A percentile compares a stretch with the other conserved stretches of the same genome.
phyloP scores from a whole-genome alignment of 2,797 vertebrate species.

The Remorina albescens region DNA sequence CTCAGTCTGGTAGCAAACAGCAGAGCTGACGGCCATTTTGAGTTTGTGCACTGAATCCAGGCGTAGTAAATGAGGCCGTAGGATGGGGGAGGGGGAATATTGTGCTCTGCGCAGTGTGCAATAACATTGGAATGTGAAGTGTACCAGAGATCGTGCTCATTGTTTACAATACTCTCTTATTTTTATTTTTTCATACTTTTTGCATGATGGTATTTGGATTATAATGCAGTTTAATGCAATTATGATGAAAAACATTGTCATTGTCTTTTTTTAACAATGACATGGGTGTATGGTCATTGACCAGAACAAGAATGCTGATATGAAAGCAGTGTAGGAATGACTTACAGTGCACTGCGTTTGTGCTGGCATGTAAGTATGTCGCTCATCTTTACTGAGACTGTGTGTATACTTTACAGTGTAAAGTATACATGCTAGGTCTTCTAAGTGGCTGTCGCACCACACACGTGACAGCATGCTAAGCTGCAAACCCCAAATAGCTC shows the following conservation, averaged over 20 bases:
- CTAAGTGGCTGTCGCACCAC: conserved; percentile 8
- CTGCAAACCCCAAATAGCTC: conserved; percentile 30
- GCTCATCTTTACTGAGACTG: too few relatives aligned
- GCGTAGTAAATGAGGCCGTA: conserved; percentile 66
- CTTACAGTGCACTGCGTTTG: conserved; percentile 25
- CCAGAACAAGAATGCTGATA: conserved; percentile 29
- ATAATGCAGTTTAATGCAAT: conserved; percentile 4
- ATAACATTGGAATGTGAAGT: conserved; percentile 74
- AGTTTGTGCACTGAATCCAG: conserved; percentile 69
- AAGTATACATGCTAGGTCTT: conserved; percentile 16
- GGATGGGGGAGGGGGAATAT: conserved; percentile 62
- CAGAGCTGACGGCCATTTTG: conserved; percentile 81
- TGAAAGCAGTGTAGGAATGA: conserved; percentile 22
- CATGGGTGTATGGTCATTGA: background rate
- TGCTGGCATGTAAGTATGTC: conserved; percentile 28
- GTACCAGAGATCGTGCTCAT: conserved; percentile 36
- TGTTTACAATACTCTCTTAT: conserved; percentile 29
- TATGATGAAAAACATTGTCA: conserved; percentile 2
- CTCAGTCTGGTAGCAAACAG: conserved; percentile 62
- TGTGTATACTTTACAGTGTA: conserved; percentile 45
- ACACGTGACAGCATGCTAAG: conserved; percentile 24
- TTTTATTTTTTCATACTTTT: conserved; percentile 19
- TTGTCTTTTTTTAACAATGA: conserved; percentile 19
- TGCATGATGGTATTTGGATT: conserved; percentile 1
- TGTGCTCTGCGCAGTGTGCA: conserved; percentile 68